Base-by-base conservation (phyloP, 2,797 vertebrate species). In the Diceros bicornis region DNA sequence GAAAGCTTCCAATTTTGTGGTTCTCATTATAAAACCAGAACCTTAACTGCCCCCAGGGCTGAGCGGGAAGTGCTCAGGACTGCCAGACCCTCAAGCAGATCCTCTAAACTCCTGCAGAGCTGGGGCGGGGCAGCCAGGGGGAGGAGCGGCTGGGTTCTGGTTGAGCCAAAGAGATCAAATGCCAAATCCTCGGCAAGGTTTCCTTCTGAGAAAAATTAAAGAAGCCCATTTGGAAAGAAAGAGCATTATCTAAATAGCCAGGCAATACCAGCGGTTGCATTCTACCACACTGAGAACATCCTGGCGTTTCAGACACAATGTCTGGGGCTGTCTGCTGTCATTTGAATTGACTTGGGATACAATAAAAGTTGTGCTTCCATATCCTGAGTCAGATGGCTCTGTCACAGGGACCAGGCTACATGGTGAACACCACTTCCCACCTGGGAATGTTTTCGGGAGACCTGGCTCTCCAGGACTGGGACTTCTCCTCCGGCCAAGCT, bases 1-100 rank as follows among this genome's bases (percentile, higher is more conserved):
- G 72, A 96, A 95, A 71, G 61, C 27, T 96, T 96, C 71, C 84
- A 89, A 84, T 85, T 89, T 61, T 87, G 62, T 41, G 62, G 62
- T 72, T 96, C 81, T 94, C 59, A 13, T 92, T 81, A 77, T 79
- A 89, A 92, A 97, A 69, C 14, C 47, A 64, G 83, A 87, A 3
- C 21, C 47, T 68, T 37, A 59, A 79, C n/a, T 92, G 47, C 32
- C 87, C 68, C 27, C 50, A 44, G 71, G 66, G 61, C 52, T 52
- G 29, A 87, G 69, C n/a, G 14, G 47, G 23, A 72, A 57, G 37
- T 57, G 17, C 75, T 44, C 6, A 50, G 84, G 59, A 37, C 17
- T 27, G 50, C 52, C 23, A 89, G 92, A 47, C 81, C 71, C 12
- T 74, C 66, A 11, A 47, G 83, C 21, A 72, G 34, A 62, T 52